Evolutionary conservation across 2,888 invertebrate genomes (phyloP), one percentile per base, ranked within the genome.

Genomic region (Temnothorax unifasciatus): DNA sequence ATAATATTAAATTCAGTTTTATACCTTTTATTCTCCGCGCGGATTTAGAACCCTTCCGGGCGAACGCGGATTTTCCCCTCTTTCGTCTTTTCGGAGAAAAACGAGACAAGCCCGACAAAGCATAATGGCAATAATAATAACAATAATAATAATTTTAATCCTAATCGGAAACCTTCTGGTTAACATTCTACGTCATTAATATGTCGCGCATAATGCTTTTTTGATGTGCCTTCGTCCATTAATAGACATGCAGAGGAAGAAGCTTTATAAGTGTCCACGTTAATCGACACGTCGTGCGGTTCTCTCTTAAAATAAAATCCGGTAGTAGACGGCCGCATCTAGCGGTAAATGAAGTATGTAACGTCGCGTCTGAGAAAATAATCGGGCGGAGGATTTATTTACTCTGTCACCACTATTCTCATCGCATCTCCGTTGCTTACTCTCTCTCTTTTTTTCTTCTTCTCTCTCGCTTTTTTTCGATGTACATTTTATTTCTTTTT

Each of bases 331-430:
- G 44, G n/a, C 21, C 8, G 47, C 50, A 50, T 50, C 47, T 21
- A 21, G 21, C 47, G 47, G 29, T 64, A 76, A 64, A 64, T 64
- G 66, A 64, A 63, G 63, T 64, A 50, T 64, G n/a, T 21, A 75
- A n/a, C 63, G 44, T 75, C 21, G 75, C 66, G 64, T 76, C 50
- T 76, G 66, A 76, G 50, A 50, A 64, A 76, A 76, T 75, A 75
- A 75, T 50, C 47, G 29, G 2, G 47, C 15, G 47, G 47, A 50
- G 34, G n/a, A 34, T n/a, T 64, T 64, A 50, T 75, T 75, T 64
- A 15, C 50, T 50, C 21, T 38, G 47, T 64, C 66, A 75, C 9
- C 29, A 29, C 21, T 50, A 21, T 47, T 75, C 44, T 63, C 34
- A 15, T 63, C 63, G 21, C 15, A 6, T 6, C 44, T 13, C 9